Base-by-base conservation (phyloP, 1,140 invertebrate species). In the Stegodyphus dumicola region DNA sequence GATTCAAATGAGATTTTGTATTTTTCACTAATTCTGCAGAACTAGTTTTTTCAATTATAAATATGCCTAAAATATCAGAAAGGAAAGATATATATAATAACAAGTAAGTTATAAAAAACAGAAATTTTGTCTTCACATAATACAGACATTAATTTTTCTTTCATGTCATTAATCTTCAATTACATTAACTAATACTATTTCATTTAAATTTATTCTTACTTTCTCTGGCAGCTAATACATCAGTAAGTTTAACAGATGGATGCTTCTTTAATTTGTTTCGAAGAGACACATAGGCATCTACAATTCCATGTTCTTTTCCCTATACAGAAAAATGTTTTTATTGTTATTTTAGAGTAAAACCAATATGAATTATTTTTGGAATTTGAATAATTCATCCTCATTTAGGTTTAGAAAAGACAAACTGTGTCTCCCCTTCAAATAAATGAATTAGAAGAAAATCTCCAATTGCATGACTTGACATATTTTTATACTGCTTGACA, bases 1-100 rank as follows among this genome's bases (percentile, higher is more conserved):
- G 95, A 87, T 97, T 97, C 13, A 98, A 93, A 66, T 94, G 92
- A 87, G 94, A 95, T 89, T 94, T 93, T 0, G 95, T 96, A 89
- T 95, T 95, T 90, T 94, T 94, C 67, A 95, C 92, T 9, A 96
- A 94, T 71, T 92, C 92, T 3, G 94, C 94, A 89, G 91, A 96
- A 88, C 94, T 97, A 0, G 96, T 98, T 91, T 98, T 98, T 73
- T 87, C 65, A 70, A 81, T 66, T 11, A 11, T 5, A 15, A 78
- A 71, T 71, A 85, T 53, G 56, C 64, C 84, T 85, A 33, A 49
- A 77, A 69, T 33, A 33, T 33, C 33, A 33, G 33, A 33, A 33
- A 33, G 17, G 6, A 69, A 2, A 13, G 1, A 69, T 13, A 69
- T 69, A 69, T 17, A n/a, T 69, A 69, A 69, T 69, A 18, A 69